These are phyloP conservation scores for Adrianichthys oophorus DNA, from an alignment of 2,797 vertebrate genomes.

Conservation along the genomic window DNA sequence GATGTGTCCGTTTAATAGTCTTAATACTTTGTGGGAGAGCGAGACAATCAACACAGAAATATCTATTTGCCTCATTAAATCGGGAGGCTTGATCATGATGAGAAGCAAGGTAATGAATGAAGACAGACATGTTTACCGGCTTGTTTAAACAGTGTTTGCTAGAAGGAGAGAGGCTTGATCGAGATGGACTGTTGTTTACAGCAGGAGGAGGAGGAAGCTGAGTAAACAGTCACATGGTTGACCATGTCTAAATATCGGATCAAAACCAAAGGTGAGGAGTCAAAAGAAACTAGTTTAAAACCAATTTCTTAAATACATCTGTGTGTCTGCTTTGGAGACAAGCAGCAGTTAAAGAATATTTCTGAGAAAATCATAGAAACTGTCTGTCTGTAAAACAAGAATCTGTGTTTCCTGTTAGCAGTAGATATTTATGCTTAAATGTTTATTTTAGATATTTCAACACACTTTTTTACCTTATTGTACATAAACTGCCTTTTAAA, in stretches of 20 bases:
- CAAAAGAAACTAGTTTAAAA: neutral
- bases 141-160: constrained; percentile 78
- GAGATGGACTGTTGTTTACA: constrained; percentile 57
- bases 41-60: constrained; percentile 84
- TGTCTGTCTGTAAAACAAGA: too few species aligned
- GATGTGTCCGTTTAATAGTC: constrained; percentile 89
- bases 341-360: too few species aligned
- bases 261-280: constrained; percentile 8
- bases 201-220: constrained; percentile 25
- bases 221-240: constrained; percentile 8
- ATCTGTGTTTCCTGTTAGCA: too few species aligned
- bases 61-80: constrained; percentile 86
- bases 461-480: too few species aligned
- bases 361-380: too few species aligned
- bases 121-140: constrained; percentile 84
- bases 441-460: too few species aligned
- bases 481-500: too few species aligned
- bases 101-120: constrained; percentile 83
- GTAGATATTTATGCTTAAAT: too few species aligned
- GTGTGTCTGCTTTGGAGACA: too few species aligned
- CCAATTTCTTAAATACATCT: too few species aligned
- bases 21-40: constrained; percentile 85
- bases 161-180: constrained; percentile 58
- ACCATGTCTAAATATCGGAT: constrained; percentile 3
- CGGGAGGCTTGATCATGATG: constrained; percentile 82